These are phyloP conservation scores for Corythornis cristatus DNA, from an alignment of 2,113 vertebrate genomes.

Conservation along the genomic window DNA sequence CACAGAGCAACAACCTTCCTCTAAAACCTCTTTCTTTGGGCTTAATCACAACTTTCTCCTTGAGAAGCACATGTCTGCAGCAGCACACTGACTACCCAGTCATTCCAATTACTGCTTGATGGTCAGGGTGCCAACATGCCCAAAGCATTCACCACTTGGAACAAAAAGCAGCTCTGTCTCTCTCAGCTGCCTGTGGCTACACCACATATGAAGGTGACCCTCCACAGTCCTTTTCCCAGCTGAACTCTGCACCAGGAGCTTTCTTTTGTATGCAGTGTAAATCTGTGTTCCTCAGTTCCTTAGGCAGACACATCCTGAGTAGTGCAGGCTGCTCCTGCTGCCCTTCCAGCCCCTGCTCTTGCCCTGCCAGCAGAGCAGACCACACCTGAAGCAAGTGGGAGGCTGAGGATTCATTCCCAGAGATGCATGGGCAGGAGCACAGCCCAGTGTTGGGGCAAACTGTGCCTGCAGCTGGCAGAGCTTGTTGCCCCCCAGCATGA, in stretches of 20 bases:
- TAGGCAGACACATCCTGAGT: neutral
- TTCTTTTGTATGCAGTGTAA: accelerated
- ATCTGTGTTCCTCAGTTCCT: neutral
- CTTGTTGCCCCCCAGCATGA: neutral
- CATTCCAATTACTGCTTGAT: neutral
- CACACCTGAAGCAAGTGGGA: neutral
- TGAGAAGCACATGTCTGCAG: neutral
- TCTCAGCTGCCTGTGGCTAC: neutral
- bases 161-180: neutral
- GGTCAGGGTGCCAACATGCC: neutral
- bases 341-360: neutral
- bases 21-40: neutral
- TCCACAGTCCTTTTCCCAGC: neutral
- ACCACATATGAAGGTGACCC: neutral
- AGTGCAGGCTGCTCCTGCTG: neutral
- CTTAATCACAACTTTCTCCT: neutral
- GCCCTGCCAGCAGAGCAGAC: neutral
- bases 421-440: neutral
- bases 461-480: neutral
- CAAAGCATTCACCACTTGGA: neutral
- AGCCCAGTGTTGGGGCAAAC: neutral
- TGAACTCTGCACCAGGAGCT: neutral
- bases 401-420: neutral
- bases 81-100: neutral
- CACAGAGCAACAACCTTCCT: neutral